Percentiles rank a stretch among this genome's conserved stretches.
Conservation (phyloP, 1,140 invertebrate genomes). For the Dolichoris vasculosae region DNA sequence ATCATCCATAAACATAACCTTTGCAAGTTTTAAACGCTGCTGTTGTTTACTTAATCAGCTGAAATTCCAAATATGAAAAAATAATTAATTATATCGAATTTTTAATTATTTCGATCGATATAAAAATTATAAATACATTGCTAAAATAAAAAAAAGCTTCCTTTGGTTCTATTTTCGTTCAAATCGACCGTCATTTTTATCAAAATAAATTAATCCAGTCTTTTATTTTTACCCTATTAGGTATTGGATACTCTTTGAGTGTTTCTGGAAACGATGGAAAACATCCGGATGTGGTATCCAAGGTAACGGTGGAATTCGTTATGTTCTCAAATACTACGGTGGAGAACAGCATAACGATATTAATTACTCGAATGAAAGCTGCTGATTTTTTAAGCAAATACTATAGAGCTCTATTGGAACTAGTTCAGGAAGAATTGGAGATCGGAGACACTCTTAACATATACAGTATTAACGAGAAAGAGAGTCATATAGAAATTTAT, state of each 20-base stretch:
- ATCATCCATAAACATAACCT: constrained; percentile 34
- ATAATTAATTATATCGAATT: not conserved
- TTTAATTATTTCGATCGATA: not conserved
- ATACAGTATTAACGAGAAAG: constrained; percentile 83
- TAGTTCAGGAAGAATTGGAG: constrained; percentile 79
- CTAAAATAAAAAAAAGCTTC: not conserved
- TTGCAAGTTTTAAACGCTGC: not conserved
- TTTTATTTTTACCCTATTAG: constrained; percentile 54
- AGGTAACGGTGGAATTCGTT: constrained; percentile 87
- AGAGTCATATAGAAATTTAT: constrained; percentile 78
- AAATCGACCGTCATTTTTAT: not conserved
- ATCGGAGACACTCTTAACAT: constrained; percentile 80
- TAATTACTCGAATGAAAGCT: constrained; percentile 83
- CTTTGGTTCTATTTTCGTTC: not conserved
- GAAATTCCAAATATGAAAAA: not conserved
- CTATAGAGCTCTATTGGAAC: constrained; percentile 83
- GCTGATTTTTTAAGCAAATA: constrained; percentile 83
- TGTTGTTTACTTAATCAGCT: not conserved
- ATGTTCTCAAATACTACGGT: constrained; percentile 87
- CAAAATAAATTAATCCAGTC: constrained; percentile 14
- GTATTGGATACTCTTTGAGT: constrained; percentile 83
- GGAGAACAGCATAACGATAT: constrained; percentile 86
- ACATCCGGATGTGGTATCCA: constrained; percentile 88
- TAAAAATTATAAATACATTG: too few relatives aligned
- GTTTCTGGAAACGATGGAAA: constrained; percentile 92